phyloP scores from a whole-genome alignment of 2,797 vertebrate species.

The Cuniculus paca region DNA sequence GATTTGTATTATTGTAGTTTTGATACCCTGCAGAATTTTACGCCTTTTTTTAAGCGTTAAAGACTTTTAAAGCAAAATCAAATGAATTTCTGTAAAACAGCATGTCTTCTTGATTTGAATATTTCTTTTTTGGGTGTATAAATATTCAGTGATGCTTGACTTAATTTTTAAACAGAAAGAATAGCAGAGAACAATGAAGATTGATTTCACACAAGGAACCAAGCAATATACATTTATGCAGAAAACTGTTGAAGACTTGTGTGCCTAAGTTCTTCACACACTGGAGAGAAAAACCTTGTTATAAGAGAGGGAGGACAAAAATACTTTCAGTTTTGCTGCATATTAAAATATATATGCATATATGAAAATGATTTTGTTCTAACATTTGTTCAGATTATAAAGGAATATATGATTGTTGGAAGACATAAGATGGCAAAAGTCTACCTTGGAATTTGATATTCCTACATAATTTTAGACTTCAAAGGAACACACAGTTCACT shows the following conservation, averaged over 20 bases:
- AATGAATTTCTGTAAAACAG: slow-evolving; percentile 4
- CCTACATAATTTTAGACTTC: not conserved
- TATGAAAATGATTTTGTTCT: not conserved
- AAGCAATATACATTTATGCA: too few species aligned
- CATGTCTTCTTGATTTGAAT: not conserved
- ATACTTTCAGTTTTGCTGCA: not conserved
- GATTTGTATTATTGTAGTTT: not conserved
- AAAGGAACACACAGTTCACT: not conserved
- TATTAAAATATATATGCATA: not conserved
- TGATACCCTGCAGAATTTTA: not conserved
- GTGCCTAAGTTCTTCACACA: too few species aligned
- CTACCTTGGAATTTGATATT: not conserved
- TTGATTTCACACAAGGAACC: too few species aligned
- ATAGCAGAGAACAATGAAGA: too few species aligned
- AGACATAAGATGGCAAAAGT: not conserved
- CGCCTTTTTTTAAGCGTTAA: not conserved
- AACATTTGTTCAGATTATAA: not conserved
- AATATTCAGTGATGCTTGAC: too few species aligned
- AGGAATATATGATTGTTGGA: not conserved
- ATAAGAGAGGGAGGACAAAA: too few species aligned
- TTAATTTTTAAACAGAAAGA: too few species aligned
- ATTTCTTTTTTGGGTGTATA: not conserved
- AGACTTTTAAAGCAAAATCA: not conserved
- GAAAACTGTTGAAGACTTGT: too few species aligned
- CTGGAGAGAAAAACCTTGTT: too few species aligned